Base-by-base conservation (phyloP, 2,113 vertebrate species). In the Saccopteryx bilineata region DNA sequence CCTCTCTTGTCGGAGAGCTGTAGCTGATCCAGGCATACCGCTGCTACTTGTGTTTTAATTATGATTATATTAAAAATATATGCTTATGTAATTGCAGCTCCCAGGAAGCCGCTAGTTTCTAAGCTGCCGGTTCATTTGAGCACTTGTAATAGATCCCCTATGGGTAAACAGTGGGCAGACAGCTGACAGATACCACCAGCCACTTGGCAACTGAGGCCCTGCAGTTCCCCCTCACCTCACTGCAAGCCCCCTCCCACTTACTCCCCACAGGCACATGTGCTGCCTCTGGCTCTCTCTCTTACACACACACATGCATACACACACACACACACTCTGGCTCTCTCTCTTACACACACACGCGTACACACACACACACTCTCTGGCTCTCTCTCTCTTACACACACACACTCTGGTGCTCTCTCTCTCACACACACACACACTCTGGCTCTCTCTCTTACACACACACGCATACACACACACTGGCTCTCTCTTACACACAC, bases 161-260 rank as follows among this genome's bases (percentile, higher is more conserved):
- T 86, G 97, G 97, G 97, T 84, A 96, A 97, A 97, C 86, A 96
- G 95, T 83, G 96, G 71, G 97, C 97, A 97, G 98, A 98, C 98
- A 98, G 99, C 98, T 98, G 98, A 98, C 98, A 98, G 98, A 97
- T 58, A 98, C 96, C 96, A 98, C 97, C 97, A 98, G 98, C 98
- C 96, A 97, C 94, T 94, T 91, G 72, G 97, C 97, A 97, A 98
- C 72, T 17, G 97, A 97, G 92, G 87, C 87, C 95, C 97, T 63
- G 92, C 72, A 54, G 96, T 90, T 85, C 94, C 95, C 92, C 97
- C 96, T 85, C 94, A 95, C 96, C 94, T 94, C 95, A 92, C 96
- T 96, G 97, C 94, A 71, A 74, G 58, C 79, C 83, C 76, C 79
- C 96, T 82, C 87, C 88, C 94, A 46, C 95, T 68, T 8, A 85